These are phyloP conservation scores for Microctenopoma stevenorrisi DNA, from an alignment of 2,797 vertebrate genomes.

Conservation along the genomic window DNA sequence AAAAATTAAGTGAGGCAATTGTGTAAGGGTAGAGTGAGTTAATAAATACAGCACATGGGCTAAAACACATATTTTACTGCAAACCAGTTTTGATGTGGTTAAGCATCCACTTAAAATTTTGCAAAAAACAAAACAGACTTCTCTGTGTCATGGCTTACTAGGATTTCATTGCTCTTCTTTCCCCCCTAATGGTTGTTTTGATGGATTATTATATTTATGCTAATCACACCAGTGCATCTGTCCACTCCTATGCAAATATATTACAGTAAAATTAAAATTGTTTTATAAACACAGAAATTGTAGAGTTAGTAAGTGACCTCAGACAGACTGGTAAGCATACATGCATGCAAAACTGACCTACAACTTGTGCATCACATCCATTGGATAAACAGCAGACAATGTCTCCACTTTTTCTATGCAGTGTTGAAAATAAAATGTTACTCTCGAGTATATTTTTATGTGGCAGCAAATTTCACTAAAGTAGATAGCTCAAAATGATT, in stretches of 20 bases:
- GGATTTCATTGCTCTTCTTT: neutral
- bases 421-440: conserved; percentile 15
- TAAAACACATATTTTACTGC: neutral
- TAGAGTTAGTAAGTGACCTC: neutral
- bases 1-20: neutral
- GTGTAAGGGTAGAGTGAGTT: neutral
- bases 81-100: neutral
- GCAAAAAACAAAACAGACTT: neutral
- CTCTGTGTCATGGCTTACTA: neutral
- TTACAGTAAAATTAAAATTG: conserved; percentile 6
- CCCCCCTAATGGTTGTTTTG: conserved; percentile 15
- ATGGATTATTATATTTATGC: conserved; percentile 38
- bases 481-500: conserved; percentile 33
- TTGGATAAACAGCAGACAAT: conserved; percentile 8
- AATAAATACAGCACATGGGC: neutral
- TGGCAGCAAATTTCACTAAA: conserved; percentile 29
- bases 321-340: neutral
- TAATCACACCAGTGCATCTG: conserved; percentile 12
- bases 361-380: neutral
- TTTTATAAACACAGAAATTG: conserved; percentile 3
- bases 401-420: conserved; percentile 11
- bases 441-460: conserved; percentile 41
- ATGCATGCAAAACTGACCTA: neutral
- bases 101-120: neutral
- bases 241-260: neutral